Percentiles rank a stretch among this genome's conserved stretches.
Conservation (phyloP, 1,140 invertebrate genomes). For the Antheraea mylitta region DNA sequence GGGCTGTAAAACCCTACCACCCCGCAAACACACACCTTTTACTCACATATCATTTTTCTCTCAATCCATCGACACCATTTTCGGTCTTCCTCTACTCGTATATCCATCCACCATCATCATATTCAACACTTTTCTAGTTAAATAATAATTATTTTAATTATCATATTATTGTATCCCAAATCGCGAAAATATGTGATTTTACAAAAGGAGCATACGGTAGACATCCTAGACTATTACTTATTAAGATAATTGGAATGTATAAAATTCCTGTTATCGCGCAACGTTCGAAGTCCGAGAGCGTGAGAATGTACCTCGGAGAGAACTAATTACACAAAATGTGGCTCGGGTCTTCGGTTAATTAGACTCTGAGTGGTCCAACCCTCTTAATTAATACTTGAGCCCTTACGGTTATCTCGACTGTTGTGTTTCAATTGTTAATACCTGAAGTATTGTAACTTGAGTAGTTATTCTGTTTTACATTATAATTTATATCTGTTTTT, state of each 20-base stretch:
- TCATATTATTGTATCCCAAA: too few species aligned
- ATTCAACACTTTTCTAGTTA: too few species aligned
- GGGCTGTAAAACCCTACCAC: too few species aligned
- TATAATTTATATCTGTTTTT: conserved; percentile 34
- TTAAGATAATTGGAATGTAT: conserved; percentile 60
- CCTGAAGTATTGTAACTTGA: conserved; percentile 47
- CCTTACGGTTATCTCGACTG: conserved; percentile 60
- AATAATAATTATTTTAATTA: too few species aligned
- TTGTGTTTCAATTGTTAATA: conserved; percentile 70
- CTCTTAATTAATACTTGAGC: conserved; percentile 76
- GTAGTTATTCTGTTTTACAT: conserved; percentile 49
- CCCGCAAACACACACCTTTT: too few species aligned
- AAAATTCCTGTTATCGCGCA: conserved; percentile 55
- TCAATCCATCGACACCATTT: too few species aligned
- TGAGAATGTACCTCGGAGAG: conserved; percentile 70
- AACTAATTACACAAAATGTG: conserved; percentile 74
- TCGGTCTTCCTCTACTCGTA: too few species aligned
- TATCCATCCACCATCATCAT: too few species aligned
- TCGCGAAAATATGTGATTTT: too few species aligned
- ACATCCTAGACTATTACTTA: conserved; percentile 23
- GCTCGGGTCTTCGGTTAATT: conserved; percentile 74
- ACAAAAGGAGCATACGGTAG: not conserved
- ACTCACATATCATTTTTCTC: too few species aligned
- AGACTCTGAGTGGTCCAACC: conserved; percentile 71
- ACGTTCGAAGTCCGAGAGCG: conserved; percentile 57